Percentiles rank a stretch among this genome's conserved stretches.
phyloP scores from a whole-genome alignment of 2,797 vertebrate species.

The Scomberomorus guttatus region DNA sequence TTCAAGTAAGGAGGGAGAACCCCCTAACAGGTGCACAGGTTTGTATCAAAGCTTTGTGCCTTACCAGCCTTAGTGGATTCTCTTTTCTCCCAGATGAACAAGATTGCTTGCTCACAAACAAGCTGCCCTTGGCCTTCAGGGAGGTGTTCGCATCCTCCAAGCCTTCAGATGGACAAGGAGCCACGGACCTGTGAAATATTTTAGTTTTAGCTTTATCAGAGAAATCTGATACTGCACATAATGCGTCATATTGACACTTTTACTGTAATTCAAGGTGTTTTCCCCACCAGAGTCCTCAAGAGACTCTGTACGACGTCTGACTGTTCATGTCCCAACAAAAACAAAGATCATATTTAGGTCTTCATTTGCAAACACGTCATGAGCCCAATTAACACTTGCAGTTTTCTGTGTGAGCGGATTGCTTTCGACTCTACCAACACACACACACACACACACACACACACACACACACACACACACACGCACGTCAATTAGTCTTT shows the following conservation, averaged over 20 bases:
- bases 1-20: constrained; percentile 53
- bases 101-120: constrained; percentile 16
- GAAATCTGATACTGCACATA: not conserved
- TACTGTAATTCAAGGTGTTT: constrained; percentile 1
- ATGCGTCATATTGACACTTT: constrained; percentile 7
- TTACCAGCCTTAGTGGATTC: constrained; percentile 29
- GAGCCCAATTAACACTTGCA: not conserved
- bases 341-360: not conserved
- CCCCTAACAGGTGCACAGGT: constrained; percentile 59
- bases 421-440: not conserved
- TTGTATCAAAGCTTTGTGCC: constrained; percentile 54
- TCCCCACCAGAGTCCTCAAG: not conserved
- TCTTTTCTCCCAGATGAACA: constrained; percentile 28
- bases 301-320: not conserved
- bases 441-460: not conserved
- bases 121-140: constrained; percentile 19
- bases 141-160: not conserved
- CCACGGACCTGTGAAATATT: not conserved
- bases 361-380: not conserved
- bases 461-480: not conserved
- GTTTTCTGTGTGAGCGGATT: no score
- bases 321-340: not conserved
- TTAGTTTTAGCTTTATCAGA: not conserved
- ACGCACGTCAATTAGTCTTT: not conserved
- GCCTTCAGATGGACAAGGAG: constrained; percentile 13